phyloP scores from a whole-genome alignment of 2,113 vertebrate genomes.

The Caloenas nicobarica region DNA sequence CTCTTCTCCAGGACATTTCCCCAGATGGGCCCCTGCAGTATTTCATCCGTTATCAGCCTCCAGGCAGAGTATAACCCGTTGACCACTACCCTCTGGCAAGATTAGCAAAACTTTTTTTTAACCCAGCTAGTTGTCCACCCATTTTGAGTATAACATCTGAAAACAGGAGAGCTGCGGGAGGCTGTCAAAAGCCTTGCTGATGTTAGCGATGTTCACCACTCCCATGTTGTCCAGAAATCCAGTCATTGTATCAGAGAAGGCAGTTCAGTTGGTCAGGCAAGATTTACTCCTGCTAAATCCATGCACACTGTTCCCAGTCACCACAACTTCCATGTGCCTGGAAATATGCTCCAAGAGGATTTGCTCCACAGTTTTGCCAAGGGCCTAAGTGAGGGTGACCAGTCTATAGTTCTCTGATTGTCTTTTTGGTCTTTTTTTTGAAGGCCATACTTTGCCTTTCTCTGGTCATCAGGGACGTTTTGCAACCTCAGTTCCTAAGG shows the following conservation, averaged over 20 bases:
- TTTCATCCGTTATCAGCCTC: neutral
- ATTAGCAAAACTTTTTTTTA: neutral
- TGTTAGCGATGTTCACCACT: neutral
- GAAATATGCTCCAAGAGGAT: neutral
- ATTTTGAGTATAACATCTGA: neutral
- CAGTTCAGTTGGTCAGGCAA: neutral
- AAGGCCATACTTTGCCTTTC: neutral
- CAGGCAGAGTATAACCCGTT: neutral
- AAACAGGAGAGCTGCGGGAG: neutral
- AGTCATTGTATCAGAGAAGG: neutral
- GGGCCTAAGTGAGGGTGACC: neutral
- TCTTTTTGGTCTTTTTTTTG: neutral
- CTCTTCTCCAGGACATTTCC: neutral
- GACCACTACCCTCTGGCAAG: neutral
- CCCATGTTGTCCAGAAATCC: neutral
- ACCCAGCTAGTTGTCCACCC: neutral
- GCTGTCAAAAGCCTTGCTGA: neutral
- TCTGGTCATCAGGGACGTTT: neutral
- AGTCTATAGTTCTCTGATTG: neutral
- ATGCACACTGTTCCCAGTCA: neutral
- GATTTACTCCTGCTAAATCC: neutral
- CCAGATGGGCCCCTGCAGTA: neutral
- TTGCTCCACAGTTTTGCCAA: neutral
- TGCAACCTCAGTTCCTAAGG: fast-evolving
- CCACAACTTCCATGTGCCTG: neutral